Percentiles rank a stretch among this genome's conserved stretches.
phyloP scores from a whole-genome alignment of 2,113 vertebrate species.

The Panthera leo region DNA sequence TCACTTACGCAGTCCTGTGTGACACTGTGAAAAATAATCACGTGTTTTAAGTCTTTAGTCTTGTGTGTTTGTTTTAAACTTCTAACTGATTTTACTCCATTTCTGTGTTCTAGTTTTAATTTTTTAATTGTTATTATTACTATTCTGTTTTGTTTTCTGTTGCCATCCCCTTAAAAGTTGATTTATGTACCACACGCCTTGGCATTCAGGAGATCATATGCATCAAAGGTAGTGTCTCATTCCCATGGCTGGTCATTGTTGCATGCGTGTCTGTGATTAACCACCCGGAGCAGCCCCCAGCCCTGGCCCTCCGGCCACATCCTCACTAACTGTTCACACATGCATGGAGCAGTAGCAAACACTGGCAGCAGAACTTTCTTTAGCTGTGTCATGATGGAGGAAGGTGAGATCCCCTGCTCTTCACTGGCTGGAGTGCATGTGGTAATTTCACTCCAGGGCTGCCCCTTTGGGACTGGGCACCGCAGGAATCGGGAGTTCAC shows the following conservation, averaged over 20 bases:
- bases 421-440: conserved; percentile 74
- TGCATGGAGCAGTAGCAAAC: conserved; percentile 76
- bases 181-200: conserved; percentile 97
- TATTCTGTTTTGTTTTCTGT: conserved; percentile 82
- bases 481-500: not conserved
- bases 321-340: conserved; percentile 81
- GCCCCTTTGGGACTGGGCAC: not conserved
- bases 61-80: conserved; percentile 83
- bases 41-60: conserved; percentile 70
- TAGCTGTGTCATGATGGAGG: not conserved
- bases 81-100: conserved; percentile 90
- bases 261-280: conserved; percentile 88
- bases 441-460: not conserved
- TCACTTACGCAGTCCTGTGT: conserved; percentile 61
- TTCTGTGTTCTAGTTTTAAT: conserved; percentile 86
- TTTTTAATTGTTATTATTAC: conserved; percentile 79
- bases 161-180: conserved; percentile 91
- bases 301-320: conserved; percentile 31
- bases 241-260: conserved; percentile 81
- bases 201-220: conserved; percentile 97
- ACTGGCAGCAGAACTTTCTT: not conserved
- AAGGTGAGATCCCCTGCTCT: not conserved
- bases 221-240: conserved; percentile 96
- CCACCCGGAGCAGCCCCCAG: conserved; percentile 60
- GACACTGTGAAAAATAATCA: conserved; percentile 54